phyloP scores from a whole-genome alignment of 1,140 invertebrate species.

The Lasaia peninsularis region DNA sequence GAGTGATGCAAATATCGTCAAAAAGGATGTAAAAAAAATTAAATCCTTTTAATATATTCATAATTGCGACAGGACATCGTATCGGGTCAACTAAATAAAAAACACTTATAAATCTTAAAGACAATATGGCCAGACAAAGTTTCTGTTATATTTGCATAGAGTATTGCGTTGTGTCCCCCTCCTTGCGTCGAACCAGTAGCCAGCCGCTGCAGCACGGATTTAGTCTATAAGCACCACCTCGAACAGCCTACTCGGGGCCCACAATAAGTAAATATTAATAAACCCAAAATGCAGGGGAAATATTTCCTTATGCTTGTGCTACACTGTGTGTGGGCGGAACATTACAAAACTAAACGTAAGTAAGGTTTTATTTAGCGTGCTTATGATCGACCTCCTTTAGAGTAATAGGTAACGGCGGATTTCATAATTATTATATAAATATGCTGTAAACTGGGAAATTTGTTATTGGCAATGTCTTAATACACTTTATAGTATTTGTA shows the following conservation, averaged over 20 bases:
- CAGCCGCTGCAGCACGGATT: constrained; percentile 37
- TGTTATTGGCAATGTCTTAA: not conserved
- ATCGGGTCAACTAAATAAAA: not conserved
- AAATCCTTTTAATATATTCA: no score
- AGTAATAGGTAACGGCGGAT: no score
- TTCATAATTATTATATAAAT: constrained; percentile 5
- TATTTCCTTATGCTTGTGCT: constrained; percentile 53
- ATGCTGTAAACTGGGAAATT: not conserved
- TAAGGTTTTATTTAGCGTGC: constrained; percentile 28
- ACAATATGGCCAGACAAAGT: constrained; percentile 42
- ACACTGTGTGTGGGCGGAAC: constrained; percentile 43
- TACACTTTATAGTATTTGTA: no score
- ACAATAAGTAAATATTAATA: constrained; percentile 23
- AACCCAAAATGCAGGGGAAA: constrained; percentile 52
- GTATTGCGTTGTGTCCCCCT: constrained; percentile 60
- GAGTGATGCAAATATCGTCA: no score
- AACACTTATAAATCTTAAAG: not conserved
- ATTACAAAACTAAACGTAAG: constrained; percentile 69
- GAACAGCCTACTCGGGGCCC: constrained; percentile 45
- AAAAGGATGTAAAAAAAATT: no score
- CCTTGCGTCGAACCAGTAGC: constrained; percentile 37
- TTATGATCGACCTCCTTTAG: constrained; percentile 9
- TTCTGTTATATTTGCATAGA: constrained; percentile 64
- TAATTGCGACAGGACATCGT: no score
- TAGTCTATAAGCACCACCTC: constrained; percentile 51